Evolutionary conservation across 2,888 invertebrate species (phyloP), one percentile per base, ranked within the genome.

Genomic region (Apomyelois bistriatella): DNA sequence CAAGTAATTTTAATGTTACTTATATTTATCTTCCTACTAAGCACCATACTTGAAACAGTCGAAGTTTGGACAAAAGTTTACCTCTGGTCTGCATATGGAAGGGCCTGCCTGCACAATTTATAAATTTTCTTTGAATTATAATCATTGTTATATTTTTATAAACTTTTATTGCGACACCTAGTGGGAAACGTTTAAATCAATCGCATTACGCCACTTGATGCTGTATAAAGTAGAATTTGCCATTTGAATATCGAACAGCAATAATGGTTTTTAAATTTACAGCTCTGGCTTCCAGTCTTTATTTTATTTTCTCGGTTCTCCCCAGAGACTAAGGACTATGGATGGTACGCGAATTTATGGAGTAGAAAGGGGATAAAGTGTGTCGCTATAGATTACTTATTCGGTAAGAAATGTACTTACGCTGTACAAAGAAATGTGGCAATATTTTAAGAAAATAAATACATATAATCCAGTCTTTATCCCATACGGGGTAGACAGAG

Each of bases 321-420:
- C 22, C 40, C 49, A 40, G 12, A 30, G 40, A 30, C 40, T 30
- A 38, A 22, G 30, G 40, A 30, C 40, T 30, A 38, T 48, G 28
- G 48, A 15, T 40, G 28, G 30, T 40, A 38, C 13, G n/a, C 28
- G 3, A 40, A 50, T 50, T 50, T 50, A 50, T 50, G 49, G 49
- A 28, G 48, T 16, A 35, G 40, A 40, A 50, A 32, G 16, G 32
- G 49, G 49, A 50, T 50, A 50, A 50, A 40, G 35, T 16, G 22
- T 49, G 49, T 50, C 49, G 40, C 49, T 30, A 40, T 28, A 40
- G 49, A 50, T 50, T 50, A n/a, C n/a, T n/a, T n/a, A 50, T 15
- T 13, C 37, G 12, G 40, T 15, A 49, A 49, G 38, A 28, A 38
- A 49, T 40, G 49, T 36, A 32, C 10, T 32, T 46, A 46, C 15